These are phyloP conservation scores for Ochropacha duplaris DNA, from an alignment of 2,888 invertebrate genomes.

Conservation along the genomic window DNA sequence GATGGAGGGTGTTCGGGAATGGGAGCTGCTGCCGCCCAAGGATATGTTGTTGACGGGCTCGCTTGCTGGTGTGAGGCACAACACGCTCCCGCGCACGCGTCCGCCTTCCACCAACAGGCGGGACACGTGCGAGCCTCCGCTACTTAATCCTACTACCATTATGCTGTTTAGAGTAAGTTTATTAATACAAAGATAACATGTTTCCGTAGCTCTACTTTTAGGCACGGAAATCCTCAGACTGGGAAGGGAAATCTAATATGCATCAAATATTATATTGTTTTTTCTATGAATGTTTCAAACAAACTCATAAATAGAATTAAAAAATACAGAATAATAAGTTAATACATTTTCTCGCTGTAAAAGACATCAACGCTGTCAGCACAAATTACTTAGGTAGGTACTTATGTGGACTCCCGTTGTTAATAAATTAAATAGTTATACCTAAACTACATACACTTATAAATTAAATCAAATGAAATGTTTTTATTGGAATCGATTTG, in stretches of 20 bases:
- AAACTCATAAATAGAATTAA: not conserved
- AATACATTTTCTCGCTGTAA: conserved; percentile 18
- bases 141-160: conserved; percentile 64
- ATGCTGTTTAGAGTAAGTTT: conserved; percentile 75
- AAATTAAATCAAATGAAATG: conserved; percentile 20
- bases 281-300: too few species aligned
- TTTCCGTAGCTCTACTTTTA: not conserved
- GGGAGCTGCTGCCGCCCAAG: conserved; percentile 74
- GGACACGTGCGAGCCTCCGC: conserved; percentile 50
- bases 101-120: conserved; percentile 57
- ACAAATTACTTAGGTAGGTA: too few species aligned
- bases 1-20: conserved; percentile 70
- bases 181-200: not conserved
- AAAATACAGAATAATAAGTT: not conserved
- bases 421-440: conserved; percentile 27
- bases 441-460: conserved; percentile 11
- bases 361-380: conserved; percentile 41
- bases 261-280: too few species aligned
- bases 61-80: conserved; percentile 68
- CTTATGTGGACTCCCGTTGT: conserved; percentile 25
- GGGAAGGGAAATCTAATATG: not conserved
- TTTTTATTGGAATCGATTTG: conserved; percentile 16
- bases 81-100: conserved; percentile 70
- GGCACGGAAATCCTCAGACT: not conserved
- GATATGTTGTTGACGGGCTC: conserved; percentile 70